Conservation (phyloP, 2,113 vertebrate genomes). For the Synchiropus splendidus region DNA sequence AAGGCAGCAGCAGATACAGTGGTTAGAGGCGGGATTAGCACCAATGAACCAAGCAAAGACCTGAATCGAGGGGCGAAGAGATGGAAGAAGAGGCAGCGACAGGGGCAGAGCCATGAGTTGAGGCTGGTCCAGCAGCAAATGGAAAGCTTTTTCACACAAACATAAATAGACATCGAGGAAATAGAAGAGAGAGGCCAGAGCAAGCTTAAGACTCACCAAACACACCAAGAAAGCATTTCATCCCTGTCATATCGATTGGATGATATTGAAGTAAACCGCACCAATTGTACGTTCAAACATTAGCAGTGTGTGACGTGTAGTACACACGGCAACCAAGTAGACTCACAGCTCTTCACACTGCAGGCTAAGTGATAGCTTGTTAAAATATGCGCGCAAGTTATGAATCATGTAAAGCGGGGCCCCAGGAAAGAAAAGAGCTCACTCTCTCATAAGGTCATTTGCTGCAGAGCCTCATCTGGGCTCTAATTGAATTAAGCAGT, state of each 20-base stretch:
- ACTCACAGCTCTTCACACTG: conserved; percentile 13
- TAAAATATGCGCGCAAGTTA: conserved; percentile 60
- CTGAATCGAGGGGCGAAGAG: conserved; percentile 61
- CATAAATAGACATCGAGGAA: conserved; percentile 52
- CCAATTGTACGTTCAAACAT: conserved; percentile 1
- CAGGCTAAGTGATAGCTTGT: conserved; percentile 59
- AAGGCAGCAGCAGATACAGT: conserved; percentile 25
- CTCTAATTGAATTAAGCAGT: conserved; percentile 74
- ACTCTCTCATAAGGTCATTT: conserved; percentile 67
- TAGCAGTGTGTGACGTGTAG: not conserved
- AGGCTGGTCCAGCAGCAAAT: conserved; percentile 59
- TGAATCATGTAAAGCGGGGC: conserved; percentile 62
- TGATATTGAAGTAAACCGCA: no score
- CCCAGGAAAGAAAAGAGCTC: conserved; percentile 48
- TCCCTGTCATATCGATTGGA: no score
- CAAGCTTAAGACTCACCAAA: conserved; percentile 35
- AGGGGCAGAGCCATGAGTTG: conserved; percentile 57
- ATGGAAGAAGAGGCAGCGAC: conserved; percentile 58
- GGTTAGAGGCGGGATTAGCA: conserved; percentile 28
- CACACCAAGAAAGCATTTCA: no score
- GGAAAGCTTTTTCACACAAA: conserved; percentile 56
- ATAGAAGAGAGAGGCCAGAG: conserved; percentile 52
- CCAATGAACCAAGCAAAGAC: conserved; percentile 64
- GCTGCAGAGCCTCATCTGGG: conserved; percentile 66
- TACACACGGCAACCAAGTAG: conserved; percentile 12